Conservation (phyloP, 2,113 vertebrate genomes). For the Microtus oregoni region DNA sequence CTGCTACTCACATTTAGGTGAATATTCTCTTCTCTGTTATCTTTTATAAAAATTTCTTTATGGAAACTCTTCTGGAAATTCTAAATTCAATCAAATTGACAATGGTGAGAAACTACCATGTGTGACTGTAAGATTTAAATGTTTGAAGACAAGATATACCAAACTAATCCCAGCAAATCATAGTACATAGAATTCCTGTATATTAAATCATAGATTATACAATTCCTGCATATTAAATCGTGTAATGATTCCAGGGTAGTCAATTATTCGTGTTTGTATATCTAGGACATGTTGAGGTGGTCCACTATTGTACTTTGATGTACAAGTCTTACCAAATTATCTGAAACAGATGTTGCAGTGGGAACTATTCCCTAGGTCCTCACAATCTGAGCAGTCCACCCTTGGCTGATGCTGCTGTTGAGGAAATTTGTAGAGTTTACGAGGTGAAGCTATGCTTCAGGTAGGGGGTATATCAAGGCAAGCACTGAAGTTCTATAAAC, state of each 20-base stretch:
- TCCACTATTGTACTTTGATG: neutral
- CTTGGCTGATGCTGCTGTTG: too few relatives aligned
- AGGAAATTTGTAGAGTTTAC: neutral
- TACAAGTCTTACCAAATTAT: neutral
- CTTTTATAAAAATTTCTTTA: neutral
- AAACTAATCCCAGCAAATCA: neutral
- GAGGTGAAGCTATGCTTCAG: neutral
- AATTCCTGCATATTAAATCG: neutral
- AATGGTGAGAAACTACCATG: neutral
- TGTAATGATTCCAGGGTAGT: neutral
- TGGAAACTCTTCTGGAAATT: neutral
- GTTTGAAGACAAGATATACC: neutral
- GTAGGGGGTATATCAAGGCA: neutral
- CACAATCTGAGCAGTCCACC: neutral
- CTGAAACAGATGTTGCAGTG: neutral
- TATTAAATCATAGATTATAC: neutral
- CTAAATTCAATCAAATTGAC: too few relatives aligned
- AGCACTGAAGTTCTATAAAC: neutral
- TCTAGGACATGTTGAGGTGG: neutral
- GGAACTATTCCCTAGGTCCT: neutral
- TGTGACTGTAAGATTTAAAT: neutral
- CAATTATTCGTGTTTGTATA: neutral
- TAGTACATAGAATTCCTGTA: neutral
- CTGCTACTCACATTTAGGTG: neutral
- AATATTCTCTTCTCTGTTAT: neutral